These are phyloP conservation scores for Eretmocerus hayati DNA, from an alignment of 2,888 invertebrate species.

Conservation along the genomic window DNA sequence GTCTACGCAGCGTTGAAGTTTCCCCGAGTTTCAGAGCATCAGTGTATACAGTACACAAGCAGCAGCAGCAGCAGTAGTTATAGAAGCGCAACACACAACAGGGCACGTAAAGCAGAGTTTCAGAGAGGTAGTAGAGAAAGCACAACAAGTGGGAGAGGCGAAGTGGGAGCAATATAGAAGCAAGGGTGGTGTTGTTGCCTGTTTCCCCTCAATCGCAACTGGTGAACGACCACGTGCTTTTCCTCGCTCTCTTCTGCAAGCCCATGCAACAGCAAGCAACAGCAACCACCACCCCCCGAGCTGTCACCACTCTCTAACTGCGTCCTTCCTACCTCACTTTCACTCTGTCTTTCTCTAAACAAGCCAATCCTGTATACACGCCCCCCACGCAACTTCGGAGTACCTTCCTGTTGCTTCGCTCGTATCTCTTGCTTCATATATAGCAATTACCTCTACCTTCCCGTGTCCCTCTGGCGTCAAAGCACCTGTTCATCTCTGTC, in stretches of 20 bases:
- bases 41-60: too few species aligned
- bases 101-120: too few species aligned
- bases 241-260: too few species aligned
- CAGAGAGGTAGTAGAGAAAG: too few species aligned
- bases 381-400: slow-evolving; percentile 2
- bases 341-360: slow-evolving; percentile 36
- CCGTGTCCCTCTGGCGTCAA: neutral
- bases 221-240: slow-evolving; percentile 26
- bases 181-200: too few species aligned
- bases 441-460: neutral
- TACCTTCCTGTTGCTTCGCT: slow-evolving; percentile 21
- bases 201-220: slow-evolving; percentile 40
- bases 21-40: slow-evolving; percentile 37
- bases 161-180: too few species aligned
- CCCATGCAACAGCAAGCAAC: too few species aligned
- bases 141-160: slow-evolving; percentile 46
- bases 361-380: slow-evolving; percentile 24
- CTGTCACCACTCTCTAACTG: slow-evolving; percentile 32
- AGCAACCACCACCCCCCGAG: slow-evolving; percentile 40
- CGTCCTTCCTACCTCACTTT: slow-evolving; percentile 12
- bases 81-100: slow-evolving; percentile 44
- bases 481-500: neutral
- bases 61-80: slow-evolving; percentile 2
- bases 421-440: neutral
- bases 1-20: slow-evolving; percentile 48